A percentile compares a stretch with the other conserved stretches of the same genome.
These are phyloP conservation scores for Aeoliscus strigatus DNA, from an alignment of 2,797 vertebrate genomes.

Conservation along the genomic window DNA sequence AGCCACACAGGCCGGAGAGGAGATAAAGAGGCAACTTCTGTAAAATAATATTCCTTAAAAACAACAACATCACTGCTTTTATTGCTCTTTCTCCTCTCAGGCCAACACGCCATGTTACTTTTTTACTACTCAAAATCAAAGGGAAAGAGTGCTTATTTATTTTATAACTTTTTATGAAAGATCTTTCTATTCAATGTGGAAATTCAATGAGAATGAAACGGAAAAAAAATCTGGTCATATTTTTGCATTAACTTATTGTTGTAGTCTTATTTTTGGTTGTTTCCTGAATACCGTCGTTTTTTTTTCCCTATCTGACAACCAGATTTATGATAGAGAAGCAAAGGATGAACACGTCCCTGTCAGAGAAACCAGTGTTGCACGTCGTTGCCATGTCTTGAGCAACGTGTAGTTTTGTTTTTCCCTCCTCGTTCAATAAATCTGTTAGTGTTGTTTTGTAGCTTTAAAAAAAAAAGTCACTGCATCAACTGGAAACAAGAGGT, in stretches of 20 bases:
- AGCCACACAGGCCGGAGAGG: constrained; percentile 39
- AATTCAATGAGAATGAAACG: constrained; percentile 44
- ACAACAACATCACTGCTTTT: constrained; percentile 50
- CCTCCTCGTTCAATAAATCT: constrained; percentile 3
- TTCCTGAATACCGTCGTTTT: constrained; percentile 18
- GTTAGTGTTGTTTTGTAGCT: constrained; percentile 18
- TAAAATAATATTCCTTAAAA: constrained; percentile 40
- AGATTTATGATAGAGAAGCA: constrained; percentile 9
- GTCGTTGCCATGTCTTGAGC: constrained; percentile 13
- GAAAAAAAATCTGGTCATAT: constrained; percentile 38
- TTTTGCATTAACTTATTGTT: constrained; percentile 66
- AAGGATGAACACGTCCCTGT: constrained; percentile 4
- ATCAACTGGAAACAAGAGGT: constrained; percentile 5
- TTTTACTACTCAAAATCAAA: constrained; percentile 87
- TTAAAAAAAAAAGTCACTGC: constrained; percentile 4
- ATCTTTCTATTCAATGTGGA: constrained; percentile 85
- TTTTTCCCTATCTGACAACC: constrained; percentile 10
- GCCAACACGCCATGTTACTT: constrained; percentile 73
- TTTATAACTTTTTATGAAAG: constrained; percentile 97
- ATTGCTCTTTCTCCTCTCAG: constrained; percentile 36
- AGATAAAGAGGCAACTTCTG: constrained; percentile 30
- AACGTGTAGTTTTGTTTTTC: constrained; percentile 24
- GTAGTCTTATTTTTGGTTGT: constrained; percentile 30
- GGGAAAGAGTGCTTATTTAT: constrained; percentile 94
- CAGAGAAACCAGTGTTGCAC: constrained; percentile 17